Evolutionary conservation across 2,797 vertebrate genomes (phyloP), one percentile per base, ranked within the genome.

Genomic region (Enteromius thamalakanensis): DNA sequence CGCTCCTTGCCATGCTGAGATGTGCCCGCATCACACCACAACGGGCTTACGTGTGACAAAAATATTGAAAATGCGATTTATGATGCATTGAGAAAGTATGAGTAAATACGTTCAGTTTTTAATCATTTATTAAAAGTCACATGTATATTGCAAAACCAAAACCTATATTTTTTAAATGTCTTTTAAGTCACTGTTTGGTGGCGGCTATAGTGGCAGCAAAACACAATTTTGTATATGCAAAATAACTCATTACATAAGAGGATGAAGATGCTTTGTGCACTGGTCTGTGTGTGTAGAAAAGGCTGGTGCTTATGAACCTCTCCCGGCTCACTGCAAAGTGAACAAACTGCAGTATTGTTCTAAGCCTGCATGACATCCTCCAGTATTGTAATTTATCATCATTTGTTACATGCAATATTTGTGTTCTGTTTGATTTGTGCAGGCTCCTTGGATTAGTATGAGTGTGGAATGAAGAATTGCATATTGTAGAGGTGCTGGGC

Each of bases 381-480:
- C 23, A 77, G 40, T 64, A 45, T 45, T 79, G 45, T 49, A 67
- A 67, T 49, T 67, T 49, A 34, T 78, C 76, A 78, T 45, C 3
- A 65, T 51, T 65, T 78, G 42, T 78, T 45, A 17, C 40, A 47
- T n/a, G 65, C 42, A 45, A 23, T 65, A 78, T 78, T 47, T 49
- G 14, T 21, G 26, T 67, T 67, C 10, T 51, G 9, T 78, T 78
- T 78, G 76, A 78, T 67, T 65, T 78, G 60, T 32, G 42, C 42
- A 64, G 58, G n/a, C 17, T 65, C 76, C 10, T 42, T 77, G 21
- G 58, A 29, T 78, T 65, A 67, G 11, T 34, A 23, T 58, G 65
- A 17, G 37, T 70, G 23, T 53, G 34, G 34, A 55, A 42, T 80
- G 64, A 58, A 68, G 34, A 68, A 19, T 69, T 19, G 26, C n/a